phyloP scores from a whole-genome alignment of 2,113 vertebrate species.

The Eolophus roseicapilla region DNA sequence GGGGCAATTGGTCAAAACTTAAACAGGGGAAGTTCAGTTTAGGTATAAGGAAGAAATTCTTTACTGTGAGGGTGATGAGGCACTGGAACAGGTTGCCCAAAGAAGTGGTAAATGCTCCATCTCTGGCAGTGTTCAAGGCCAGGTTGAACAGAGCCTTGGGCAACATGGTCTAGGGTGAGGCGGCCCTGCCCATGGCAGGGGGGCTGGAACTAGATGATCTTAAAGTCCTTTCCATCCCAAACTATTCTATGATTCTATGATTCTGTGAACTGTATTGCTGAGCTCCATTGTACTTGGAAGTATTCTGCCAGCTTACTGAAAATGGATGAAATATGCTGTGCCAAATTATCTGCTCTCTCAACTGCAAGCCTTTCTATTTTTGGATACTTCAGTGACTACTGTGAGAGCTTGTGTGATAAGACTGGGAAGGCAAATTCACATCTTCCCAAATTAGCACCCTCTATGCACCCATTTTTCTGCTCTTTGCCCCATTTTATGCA shows the following conservation, averaged over 20 bases:
- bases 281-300: not conserved
- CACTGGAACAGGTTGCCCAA: not conserved
- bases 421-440: conserved; percentile 25
- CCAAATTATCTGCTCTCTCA: conserved; percentile 19
- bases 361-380: conserved; percentile 33
- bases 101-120: not conserved
- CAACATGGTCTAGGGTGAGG: not conserved
- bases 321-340: not conserved
- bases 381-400: conserved; percentile 3
- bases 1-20: too few relatives aligned
- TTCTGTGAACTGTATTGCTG: not conserved
- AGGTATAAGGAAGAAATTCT: not conserved
- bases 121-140: too few relatives aligned
- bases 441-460: conserved; percentile 51
- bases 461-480: not conserved
- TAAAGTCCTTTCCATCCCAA: not conserved
- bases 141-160: too few relatives aligned
- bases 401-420: conserved; percentile 6
- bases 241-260: not conserved
- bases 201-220: not conserved
- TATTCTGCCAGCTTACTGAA: conserved; percentile 20
- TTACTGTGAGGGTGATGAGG: not conserved
- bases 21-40: too few relatives aligned
- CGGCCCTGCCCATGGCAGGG: not conserved
- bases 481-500: conserved; percentile 32